Conservation (phyloP, 2,113 vertebrate genomes). For the Ophthalmolycus amberensis region DNA sequence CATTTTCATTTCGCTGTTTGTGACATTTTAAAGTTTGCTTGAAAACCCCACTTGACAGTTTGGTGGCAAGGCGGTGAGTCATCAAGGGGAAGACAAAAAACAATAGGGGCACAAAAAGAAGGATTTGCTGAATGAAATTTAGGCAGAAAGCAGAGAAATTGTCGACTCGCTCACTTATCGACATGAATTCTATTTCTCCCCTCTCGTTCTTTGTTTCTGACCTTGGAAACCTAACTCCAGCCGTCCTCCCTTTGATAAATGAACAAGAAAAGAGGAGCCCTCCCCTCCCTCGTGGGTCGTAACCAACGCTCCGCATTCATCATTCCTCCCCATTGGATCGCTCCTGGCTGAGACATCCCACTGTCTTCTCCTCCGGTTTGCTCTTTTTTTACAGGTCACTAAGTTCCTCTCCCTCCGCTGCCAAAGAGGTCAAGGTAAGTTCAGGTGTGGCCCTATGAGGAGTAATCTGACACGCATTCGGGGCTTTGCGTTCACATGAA, state of each 20-base stretch:
- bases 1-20: conserved; percentile 26
- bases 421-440: conserved; percentile 66
- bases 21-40: conserved; percentile 42
- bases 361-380: neutral
- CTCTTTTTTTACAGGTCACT: conserved; percentile 34
- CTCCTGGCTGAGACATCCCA: conserved; percentile 49
- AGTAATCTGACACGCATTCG: conserved; percentile 14
- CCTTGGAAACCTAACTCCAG: conserved; percentile 45
- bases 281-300: conserved; percentile 49
- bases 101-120: neutral
- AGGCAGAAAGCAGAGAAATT: conserved; percentile 2
- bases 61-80: conserved; percentile 16
- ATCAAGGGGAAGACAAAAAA: neutral
- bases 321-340: conserved; percentile 64
- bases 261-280: conserved; percentile 61
- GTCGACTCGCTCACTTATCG: neutral
- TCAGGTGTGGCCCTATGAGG: conserved; percentile 48
- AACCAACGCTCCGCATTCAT: conserved; percentile 54
- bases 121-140: neutral
- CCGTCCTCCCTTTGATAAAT: conserved; percentile 56
- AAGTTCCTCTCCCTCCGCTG: conserved; percentile 32
- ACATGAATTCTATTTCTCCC: neutral
- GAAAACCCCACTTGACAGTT: conserved; percentile 17
- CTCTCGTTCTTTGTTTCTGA: conserved; percentile 28
- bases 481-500: conserved; percentile 25